Conservation (phyloP, 2,888 invertebrate genomes). For the Ceratothoa steindachneri region DNA sequence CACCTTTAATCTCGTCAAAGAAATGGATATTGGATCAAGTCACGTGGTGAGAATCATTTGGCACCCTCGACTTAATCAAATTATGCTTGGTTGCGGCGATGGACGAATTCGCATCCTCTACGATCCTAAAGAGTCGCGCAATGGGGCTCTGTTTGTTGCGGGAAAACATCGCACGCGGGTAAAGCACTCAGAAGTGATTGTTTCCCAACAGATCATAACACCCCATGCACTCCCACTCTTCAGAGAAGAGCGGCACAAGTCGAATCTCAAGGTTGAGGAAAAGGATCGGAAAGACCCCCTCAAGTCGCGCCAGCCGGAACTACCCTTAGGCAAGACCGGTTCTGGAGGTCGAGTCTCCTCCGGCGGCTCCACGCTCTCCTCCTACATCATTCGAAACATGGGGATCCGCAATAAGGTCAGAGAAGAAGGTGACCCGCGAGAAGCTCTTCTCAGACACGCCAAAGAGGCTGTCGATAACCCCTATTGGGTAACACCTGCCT, state of each 20-base stretch:
- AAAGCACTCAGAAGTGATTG: constrained; percentile 69
- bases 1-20: constrained; percentile 68
- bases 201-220: constrained; percentile 88
- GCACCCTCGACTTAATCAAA: constrained; percentile 97
- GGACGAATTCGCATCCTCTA: constrained; percentile 87
- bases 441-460: constrained; percentile 88
- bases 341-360: constrained; percentile 86
- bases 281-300: constrained; percentile 70
- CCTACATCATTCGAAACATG: constrained; percentile 90
- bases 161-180: constrained; percentile 64
- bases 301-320: constrained; percentile 58
- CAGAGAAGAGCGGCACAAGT: constrained; percentile 81
- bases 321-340: constrained; percentile 59
- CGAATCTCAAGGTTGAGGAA: constrained; percentile 83
- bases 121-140: constrained; percentile 75
- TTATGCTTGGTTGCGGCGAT: constrained; percentile 86
- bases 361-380: constrained; percentile 91
- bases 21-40: constrained; percentile 65
- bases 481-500: constrained; percentile 92
- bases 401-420: constrained; percentile 87
- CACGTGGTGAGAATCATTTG: constrained; percentile 79
- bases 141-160: constrained; percentile 87
- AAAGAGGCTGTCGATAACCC: constrained; percentile 94
- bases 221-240: constrained; percentile 94
- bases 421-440: constrained; percentile 86